Evolutionary conservation across 2,888 invertebrate species (phyloP).

Genomic region (Petrolisthes manimaculis): DNA sequence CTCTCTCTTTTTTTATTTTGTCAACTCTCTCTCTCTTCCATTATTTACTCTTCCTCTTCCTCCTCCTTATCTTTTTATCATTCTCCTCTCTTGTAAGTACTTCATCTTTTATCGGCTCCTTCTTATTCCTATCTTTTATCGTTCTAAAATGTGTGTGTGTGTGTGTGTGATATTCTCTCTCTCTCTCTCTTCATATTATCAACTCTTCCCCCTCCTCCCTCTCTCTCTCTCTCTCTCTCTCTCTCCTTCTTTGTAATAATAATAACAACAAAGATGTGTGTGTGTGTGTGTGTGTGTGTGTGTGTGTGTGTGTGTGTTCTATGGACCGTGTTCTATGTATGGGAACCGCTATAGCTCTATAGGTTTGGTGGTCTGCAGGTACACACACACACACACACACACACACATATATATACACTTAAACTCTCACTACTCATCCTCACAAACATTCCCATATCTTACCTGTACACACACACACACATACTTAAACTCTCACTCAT

Average conservation of each 20-base stretch:
- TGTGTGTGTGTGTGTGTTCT: background rate
- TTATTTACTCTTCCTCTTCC: background rate
- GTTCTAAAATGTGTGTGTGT: background rate
- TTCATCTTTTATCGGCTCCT: background rate
- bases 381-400: conserved; percentile 36
- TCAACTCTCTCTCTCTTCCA: background rate
- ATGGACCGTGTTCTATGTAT: background rate
- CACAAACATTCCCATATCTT: background rate
- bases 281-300: background rate
- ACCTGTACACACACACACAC: background rate
- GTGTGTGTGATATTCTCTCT: background rate
- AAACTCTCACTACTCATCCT: background rate
- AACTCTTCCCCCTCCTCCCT: background rate
- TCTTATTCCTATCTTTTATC: background rate
- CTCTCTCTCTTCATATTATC: background rate
- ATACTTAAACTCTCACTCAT: background rate
- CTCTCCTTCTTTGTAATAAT: background rate
- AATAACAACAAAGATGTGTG: too few species aligned
- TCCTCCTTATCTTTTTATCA: background rate
- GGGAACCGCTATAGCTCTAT: background rate
- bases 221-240: background rate
- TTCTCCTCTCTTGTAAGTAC: background rate
- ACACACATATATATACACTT: conserved; percentile 20
- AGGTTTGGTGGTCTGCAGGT: background rate
- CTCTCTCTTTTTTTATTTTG: background rate